phyloP scores from a whole-genome alignment of 2,888 invertebrate genomes.

The Psylliodes chrysocephalus region DNA sequence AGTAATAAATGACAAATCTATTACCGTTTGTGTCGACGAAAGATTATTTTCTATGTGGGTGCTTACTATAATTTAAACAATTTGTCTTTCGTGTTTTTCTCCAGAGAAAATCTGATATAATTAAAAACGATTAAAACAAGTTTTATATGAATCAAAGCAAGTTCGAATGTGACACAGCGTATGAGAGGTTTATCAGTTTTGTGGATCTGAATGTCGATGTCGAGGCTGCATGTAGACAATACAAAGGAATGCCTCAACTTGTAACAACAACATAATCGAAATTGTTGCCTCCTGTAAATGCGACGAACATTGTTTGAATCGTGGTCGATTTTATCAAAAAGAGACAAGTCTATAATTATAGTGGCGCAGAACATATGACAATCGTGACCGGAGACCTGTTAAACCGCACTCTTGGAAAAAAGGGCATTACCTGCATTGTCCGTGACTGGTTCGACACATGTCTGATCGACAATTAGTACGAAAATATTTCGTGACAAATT shows the following conservation, averaged over 20 bases:
- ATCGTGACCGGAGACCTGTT: slow-evolving; percentile 59
- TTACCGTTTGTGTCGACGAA: no score
- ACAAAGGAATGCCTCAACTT: slow-evolving; percentile 38
- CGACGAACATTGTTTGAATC: slow-evolving; percentile 41
- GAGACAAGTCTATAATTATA: slow-evolving; percentile 43
- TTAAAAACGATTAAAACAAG: no score
- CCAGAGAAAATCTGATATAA: no score
- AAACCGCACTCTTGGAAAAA: slow-evolving; percentile 57
- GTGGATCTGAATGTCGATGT: slow-evolving; percentile 28
- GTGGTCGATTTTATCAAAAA: slow-evolving; percentile 45
- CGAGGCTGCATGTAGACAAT: slow-evolving; percentile 33
- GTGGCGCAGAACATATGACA: slow-evolving; percentile 57
- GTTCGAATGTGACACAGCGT: slow-evolving; percentile 9
- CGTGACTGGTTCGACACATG: slow-evolving; percentile 59
- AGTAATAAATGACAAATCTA: no score
- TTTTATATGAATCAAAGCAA: no score
- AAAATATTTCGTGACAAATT: slow-evolving; percentile 60
- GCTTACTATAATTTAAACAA: no score
- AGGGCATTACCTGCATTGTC: slow-evolving; percentile 57
- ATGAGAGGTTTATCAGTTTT: slow-evolving; percentile 15
- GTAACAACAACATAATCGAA: slow-evolving; percentile 36
- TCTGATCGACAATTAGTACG: slow-evolving; percentile 60
- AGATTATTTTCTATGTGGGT: no score
- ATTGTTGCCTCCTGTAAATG: slow-evolving; percentile 40
- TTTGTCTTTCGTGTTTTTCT: no score